Evolutionary conservation across 2,797 vertebrate genomes (phyloP), one percentile per base, ranked within the genome.

Genomic region (Uromys caudimaculatus): DNA sequence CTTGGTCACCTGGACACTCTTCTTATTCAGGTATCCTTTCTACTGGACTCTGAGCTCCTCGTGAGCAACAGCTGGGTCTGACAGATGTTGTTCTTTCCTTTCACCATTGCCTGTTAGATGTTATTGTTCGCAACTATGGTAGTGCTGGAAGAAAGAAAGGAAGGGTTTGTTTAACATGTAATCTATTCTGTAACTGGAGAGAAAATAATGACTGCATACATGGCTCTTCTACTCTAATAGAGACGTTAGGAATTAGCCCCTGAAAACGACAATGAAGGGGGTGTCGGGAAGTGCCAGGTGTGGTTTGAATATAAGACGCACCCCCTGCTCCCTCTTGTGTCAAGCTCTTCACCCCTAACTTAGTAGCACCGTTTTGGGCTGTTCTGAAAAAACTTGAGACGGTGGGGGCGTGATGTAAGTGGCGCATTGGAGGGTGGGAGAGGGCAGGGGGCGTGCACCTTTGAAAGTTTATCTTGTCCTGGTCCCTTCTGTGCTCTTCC

Each of bases 151-250:
- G 71, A 91, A 91, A 91, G 88, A 95, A 93, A 93, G 6, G 29
- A 69, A 54, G 27, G 8, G 85, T 96, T 94, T 77, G 44, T 23
- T 89, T 84, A 89, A 35, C 38, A 16, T 62, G 10, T 64, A 88
- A 76, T 75, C 47, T 47, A 4, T 73, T 92, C 38, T 87, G 16
- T 41, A 38, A 41, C n/a, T 96, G 47, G 1, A 58, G 86, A 79
- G 94, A 90, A 29, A 91, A 86, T 67, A 91, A 24, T 91, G n/a
- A 73, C 76, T 75, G 27, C 77, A 77, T 84, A 14, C 84, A 95
- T 69, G 62, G 29, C 32, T 69, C 60, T 56, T n/a, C 54, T 44
- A 7, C 60, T 82, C 94, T 94, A 64, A 52, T 78, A 24, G 62
- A 83, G 88, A 94, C 62, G 44, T n/a, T 95, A 50, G 56, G 35